Conservation (phyloP, 1,140 invertebrate species). For the Lasioglossum baleicum region DNA sequence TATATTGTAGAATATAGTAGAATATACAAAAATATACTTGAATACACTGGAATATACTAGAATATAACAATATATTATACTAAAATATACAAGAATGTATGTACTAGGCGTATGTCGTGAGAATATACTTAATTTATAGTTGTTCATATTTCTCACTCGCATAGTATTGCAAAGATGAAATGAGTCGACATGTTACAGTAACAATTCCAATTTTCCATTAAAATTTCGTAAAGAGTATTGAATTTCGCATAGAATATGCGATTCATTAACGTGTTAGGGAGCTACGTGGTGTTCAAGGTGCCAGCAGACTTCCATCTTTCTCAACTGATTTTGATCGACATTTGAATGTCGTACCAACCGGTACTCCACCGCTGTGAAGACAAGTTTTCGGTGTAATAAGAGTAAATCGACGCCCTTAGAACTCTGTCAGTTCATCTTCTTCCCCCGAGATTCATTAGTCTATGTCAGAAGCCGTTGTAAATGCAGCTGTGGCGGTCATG, state of each 20-base stretch:
- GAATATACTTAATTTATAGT: too few species aligned
- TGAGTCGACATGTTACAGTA: too few species aligned
- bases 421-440: constrained; percentile 37
- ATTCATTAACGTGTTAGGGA: background rate
- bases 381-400: constrained; percentile 10
- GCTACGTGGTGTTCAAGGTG: background rate
- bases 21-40: too few species aligned
- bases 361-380: background rate
- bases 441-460: constrained; percentile 62
- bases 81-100: too few species aligned
- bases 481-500: constrained; percentile 52
- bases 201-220: too few species aligned
- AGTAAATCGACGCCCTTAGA: constrained; percentile 27
- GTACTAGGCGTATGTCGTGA: too few species aligned
- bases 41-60: too few species aligned
- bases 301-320: background rate
- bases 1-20: too few species aligned
- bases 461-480: constrained; percentile 60
- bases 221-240: too few species aligned
- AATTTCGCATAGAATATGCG: background rate
- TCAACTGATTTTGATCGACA: constrained; percentile 11
- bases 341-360: constrained; percentile 17
- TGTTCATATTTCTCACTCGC: too few species aligned
- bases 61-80: too few species aligned
- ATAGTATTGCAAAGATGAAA: too few species aligned